These are phyloP conservation scores for Drosophila fungiperda DNA, from an alignment of 2,888 invertebrate species.

Conservation along the genomic window DNA sequence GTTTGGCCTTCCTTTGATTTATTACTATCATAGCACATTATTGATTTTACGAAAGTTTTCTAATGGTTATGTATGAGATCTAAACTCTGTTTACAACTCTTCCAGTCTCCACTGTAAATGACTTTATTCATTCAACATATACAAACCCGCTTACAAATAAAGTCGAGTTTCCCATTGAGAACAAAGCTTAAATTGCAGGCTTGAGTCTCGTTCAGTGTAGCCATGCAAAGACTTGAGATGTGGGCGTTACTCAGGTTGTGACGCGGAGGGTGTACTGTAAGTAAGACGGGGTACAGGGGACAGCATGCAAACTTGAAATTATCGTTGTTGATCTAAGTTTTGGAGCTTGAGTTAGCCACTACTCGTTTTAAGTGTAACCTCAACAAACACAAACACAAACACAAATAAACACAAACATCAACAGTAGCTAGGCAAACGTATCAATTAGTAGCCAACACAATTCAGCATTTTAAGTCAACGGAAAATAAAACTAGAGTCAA, in stretches of 20 bases:
- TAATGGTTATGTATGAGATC: not conserved
- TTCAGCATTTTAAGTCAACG: slow-evolving; percentile 6
- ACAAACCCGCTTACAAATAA: slow-evolving; percentile 3
- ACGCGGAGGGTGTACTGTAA: not conserved
- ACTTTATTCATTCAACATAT: slow-evolving; percentile 1
- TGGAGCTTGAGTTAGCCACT: slow-evolving; percentile 35
- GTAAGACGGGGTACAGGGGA: slow-evolving; percentile 4
- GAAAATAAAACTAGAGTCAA: not conserved
- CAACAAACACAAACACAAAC: slow-evolving; percentile 28
- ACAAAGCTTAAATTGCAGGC: slow-evolving; percentile 54
- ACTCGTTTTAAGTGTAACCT: slow-evolving; percentile 54
- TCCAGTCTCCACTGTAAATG: not conserved
- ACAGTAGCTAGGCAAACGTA: slow-evolving; percentile 47
- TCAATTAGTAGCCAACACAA: slow-evolving; percentile 64
- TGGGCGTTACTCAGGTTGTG: slow-evolving; percentile 38
- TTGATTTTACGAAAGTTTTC: not conserved
- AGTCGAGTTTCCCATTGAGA: slow-evolving; percentile 40
- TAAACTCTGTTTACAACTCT: not conserved
- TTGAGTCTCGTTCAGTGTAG: slow-evolving; percentile 47
- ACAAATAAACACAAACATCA: slow-evolving; percentile 32
- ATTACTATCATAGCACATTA: not conserved
- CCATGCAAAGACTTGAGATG: slow-evolving; percentile 41
- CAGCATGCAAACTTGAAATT: slow-evolving; percentile 71
- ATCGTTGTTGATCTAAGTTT: slow-evolving; percentile 70
- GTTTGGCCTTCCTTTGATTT: not conserved